Conservation (phyloP, 2,888 invertebrate species). For the Cotesia congregata region DNA sequence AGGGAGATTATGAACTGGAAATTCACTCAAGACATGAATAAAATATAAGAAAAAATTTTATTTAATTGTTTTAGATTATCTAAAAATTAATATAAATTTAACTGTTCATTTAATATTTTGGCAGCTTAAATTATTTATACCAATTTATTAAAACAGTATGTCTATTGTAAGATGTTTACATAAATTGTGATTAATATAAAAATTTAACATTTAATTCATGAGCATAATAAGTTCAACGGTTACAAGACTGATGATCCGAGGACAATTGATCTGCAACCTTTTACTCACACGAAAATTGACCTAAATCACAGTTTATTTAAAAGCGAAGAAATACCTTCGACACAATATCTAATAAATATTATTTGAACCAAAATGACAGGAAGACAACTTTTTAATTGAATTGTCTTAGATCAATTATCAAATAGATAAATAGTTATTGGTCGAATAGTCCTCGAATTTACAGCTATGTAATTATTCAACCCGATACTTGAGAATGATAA, state of each 20-base stretch:
- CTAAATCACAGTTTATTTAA: no score
- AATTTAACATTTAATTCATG: not conserved
- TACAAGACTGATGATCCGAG: no score
- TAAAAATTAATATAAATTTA: not conserved
- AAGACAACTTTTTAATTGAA: no score
- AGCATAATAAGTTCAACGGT: not conserved
- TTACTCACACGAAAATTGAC: no score
- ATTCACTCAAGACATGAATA: not conserved
- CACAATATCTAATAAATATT: no score
- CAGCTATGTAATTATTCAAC: not conserved
- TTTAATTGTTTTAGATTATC: not conserved
- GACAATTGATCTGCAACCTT: no score
- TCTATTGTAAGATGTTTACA: not conserved
- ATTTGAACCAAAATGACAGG: no score
- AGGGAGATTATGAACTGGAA: not conserved
- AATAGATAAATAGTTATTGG: no score
- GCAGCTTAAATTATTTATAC: not conserved
- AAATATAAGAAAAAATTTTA: not conserved
- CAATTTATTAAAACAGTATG: not conserved
- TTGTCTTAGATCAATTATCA: no score
- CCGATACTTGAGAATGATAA: not conserved
- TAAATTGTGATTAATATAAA: not conserved
- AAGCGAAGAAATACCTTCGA: no score
- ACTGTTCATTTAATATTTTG: not conserved
- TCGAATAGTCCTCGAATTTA: no score